phyloP scores from a whole-genome alignment of 92 coral and sea anemone genomes.

The Nematostella vectensis region DNA sequence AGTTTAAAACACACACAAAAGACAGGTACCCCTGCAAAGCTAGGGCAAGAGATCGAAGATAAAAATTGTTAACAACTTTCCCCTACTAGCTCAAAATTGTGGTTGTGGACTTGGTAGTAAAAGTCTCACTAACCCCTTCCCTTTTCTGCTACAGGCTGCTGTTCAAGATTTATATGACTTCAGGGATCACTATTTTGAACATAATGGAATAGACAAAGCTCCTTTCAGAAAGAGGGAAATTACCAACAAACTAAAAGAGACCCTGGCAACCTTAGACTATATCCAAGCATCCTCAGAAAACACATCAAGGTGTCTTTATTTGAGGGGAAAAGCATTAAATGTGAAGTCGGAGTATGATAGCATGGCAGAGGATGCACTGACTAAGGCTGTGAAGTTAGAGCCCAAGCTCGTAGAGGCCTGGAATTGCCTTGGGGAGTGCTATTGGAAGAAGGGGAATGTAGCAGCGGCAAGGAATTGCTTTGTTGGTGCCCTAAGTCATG shows the following conservation, averaged over 20 bases:
- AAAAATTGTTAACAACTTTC: too few relatives aligned
- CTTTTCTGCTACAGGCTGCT: constrained; percentile 41
- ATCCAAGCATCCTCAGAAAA: constrained; percentile 73
- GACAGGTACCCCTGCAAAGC: too few relatives aligned
- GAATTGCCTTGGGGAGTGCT: constrained; percentile 94
- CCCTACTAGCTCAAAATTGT: too few relatives aligned
- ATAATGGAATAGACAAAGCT: constrained; percentile 86
- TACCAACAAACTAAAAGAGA: constrained; percentile 54
- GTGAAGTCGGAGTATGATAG: constrained; percentile 71
- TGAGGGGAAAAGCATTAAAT: constrained; percentile 90
- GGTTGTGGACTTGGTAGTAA: too few relatives aligned
- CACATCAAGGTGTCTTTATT: constrained; percentile 72
- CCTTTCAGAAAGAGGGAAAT: constrained; percentile 53
- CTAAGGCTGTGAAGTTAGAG: constrained; percentile 91
- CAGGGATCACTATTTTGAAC: constrained; percentile 89
- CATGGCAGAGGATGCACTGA: constrained; percentile 77
- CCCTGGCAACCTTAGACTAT: constrained; percentile 53
- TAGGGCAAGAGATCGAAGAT: too few relatives aligned
- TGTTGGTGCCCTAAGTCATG: constrained; percentile 91
- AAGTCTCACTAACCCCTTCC: too few relatives aligned
- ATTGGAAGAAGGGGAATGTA: constrained; percentile 91
- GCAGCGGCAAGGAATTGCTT: constrained; percentile 93
- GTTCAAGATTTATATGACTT: constrained; percentile 84
- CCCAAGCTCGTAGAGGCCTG: constrained; percentile 93
- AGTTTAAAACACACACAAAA: too few relatives aligned